These are phyloP conservation scores for Pseudachorutes palmiensis DNA, from an alignment of 1,140 invertebrate species.

Conservation along the genomic window DNA sequence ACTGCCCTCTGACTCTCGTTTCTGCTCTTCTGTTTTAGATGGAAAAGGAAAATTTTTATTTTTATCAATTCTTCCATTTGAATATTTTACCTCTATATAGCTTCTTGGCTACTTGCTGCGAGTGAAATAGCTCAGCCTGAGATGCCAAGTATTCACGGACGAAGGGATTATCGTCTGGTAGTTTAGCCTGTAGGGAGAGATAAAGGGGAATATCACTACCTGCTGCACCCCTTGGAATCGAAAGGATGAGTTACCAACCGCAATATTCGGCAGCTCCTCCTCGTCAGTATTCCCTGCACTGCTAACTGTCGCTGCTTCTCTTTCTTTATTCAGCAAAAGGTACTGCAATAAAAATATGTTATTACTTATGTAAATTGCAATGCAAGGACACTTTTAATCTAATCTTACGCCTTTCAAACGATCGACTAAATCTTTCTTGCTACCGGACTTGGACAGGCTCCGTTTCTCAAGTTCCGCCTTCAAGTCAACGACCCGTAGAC, in stretches of 20 bases:
- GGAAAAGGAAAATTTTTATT: not conserved
- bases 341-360: constrained; percentile 35
- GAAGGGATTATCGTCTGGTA: constrained; percentile 41
- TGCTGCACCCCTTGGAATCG: no score
- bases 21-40: constrained; percentile 22
- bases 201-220: not conserved
- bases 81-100: constrained; percentile 37
- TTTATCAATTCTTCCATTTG: no score
- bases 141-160: constrained; percentile 41
- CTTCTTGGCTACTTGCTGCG: constrained; percentile 39
- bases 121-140: constrained; percentile 40
- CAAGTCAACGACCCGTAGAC: constrained; percentile 51
- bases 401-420: constrained; percentile 47
- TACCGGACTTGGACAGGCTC: constrained; percentile 49
- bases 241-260: constrained; percentile 36
- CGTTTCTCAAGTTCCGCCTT: constrained; percentile 50
- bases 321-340: constrained; percentile 34
- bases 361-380: no score
- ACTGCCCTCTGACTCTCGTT: constrained; percentile 30
- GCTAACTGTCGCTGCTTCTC: constrained; percentile 17
- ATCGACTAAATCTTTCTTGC: constrained; percentile 50
- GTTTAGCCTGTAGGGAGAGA: constrained; percentile 35
- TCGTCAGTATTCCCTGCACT: constrained; percentile 15
- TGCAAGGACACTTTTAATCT: no score
- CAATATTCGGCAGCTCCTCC: constrained; percentile 37